Conservation (phyloP, 2,888 invertebrate genomes). For the Julus scanicus region DNA sequence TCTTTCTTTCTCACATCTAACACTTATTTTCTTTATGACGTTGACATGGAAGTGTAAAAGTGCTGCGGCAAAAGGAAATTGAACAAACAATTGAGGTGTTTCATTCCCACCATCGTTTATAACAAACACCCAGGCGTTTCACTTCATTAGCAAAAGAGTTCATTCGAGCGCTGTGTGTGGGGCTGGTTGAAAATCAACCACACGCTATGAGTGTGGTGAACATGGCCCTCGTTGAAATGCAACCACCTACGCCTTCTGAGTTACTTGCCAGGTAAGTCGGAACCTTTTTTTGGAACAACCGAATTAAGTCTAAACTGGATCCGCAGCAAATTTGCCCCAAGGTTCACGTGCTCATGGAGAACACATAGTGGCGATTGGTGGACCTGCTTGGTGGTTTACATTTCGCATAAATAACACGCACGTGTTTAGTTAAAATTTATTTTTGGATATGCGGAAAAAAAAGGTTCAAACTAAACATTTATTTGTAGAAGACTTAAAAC, state of each 20-base stretch:
- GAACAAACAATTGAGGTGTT: slow-evolving; percentile 45
- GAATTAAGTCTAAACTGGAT: not conserved
- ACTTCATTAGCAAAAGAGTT: not conserved
- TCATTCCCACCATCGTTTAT: not conserved
- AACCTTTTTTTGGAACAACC: not conserved
- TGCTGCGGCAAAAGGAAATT: slow-evolving; percentile 12
- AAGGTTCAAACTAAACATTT: not conserved
- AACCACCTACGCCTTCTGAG: slow-evolving; percentile 48
- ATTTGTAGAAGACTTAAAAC: not conserved
- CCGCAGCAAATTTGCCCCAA: not conserved
- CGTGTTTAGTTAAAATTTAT: slow-evolving; percentile 27
- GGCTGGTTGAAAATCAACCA: not conserved
- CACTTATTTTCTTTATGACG: slow-evolving; percentile 38
- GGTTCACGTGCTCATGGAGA: not conserved
- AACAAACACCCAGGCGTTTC: not conserved
- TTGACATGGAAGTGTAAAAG: slow-evolving; percentile 41
- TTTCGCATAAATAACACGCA: not conserved
- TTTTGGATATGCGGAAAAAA: not conserved
- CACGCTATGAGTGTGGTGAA: slow-evolving; percentile 35
- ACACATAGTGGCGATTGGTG: not conserved
- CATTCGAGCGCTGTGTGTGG: not conserved
- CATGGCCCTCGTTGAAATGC: slow-evolving; percentile 56
- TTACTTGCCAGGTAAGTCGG: slow-evolving; percentile 50
- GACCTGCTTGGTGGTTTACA: not conserved
- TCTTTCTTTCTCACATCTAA: not conserved